These are phyloP conservation scores for Anguilla anguilla DNA, from an alignment of 2,797 vertebrate genomes.

Conservation along the genomic window DNA sequence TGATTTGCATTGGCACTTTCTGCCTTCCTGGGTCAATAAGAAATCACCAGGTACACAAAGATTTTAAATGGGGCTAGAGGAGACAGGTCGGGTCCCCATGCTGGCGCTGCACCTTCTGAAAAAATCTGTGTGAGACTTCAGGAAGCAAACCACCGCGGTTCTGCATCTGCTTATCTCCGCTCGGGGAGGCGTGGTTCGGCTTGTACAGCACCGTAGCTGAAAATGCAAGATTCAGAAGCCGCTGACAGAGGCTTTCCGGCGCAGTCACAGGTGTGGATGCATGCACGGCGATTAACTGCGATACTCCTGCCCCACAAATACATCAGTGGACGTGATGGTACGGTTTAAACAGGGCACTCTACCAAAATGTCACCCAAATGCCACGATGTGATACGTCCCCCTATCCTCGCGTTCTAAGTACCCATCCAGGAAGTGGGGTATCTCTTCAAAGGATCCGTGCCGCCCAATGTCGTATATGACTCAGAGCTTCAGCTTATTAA, in stretches of 20 bases:
- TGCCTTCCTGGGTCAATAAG: not conserved
- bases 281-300: not conserved
- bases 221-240: not conserved
- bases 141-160: not conserved
- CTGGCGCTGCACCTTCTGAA: not conserved
- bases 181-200: not conserved
- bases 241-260: not conserved
- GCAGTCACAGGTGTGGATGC: not conserved
- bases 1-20: not conserved
- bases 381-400: not conserved
- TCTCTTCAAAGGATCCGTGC: not conserved
- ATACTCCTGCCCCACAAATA: not conserved
- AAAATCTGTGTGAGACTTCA: not conserved
- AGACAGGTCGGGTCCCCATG: not conserved
- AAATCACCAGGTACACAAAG: not conserved
- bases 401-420: not conserved
- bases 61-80: not conserved
- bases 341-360: not conserved
- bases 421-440: not conserved
- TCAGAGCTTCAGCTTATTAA: not conserved
- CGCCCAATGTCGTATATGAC: not conserved
- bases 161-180: not conserved
- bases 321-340: not conserved
- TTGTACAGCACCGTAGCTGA: not conserved
- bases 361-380: not conserved